Evolutionary conservation across 2,888 invertebrate species (phyloP), one percentile per base, ranked within the genome.

Genomic region (Emmelina monodactyla): DNA sequence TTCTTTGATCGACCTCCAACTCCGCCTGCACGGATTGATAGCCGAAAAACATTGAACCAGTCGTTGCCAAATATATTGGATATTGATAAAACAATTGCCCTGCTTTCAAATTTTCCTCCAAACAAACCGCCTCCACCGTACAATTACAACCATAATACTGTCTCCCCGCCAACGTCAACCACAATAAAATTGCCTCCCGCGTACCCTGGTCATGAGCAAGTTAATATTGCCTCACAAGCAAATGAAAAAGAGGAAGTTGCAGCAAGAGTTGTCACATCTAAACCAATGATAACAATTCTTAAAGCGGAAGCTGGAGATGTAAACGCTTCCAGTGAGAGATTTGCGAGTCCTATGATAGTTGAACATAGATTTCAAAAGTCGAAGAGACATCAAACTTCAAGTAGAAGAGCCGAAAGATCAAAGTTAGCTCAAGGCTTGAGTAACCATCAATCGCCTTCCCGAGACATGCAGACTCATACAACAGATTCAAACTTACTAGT

Each of bases 251-350:
- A 88, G 62, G 89, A 90, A 70, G 87, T 88, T 0, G 81, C 88
- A 32, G 91, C 90, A 0, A 80, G 91, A 42, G 88, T 91, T 44
- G 89, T 91, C 22, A 89, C 89, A 16, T 87, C 89, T 0, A 83
- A 88, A 41, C 88, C 91, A 0, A 88, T 89, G 63, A 88, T 88
- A 36, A 89, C 85, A 55, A 86, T 91, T 41, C 72, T 90, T 14
- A 89, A 88, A 52, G 90, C 91, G 7, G 89, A 90, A 58, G 86
- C 89, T 1, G 88, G 87, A 36, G 81, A 87, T 41, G 85, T 89
- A 3, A 83, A 83, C 44, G 75, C 83, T 4, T 83, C 83, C 35
- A 83, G 86, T 32, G 84, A 86, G 57, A 62, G 79, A 49, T 79
- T 79, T 46, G 79, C 79, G 14, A 76, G 79, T 50, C 79, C 79